Percentiles rank a stretch among this genome's conserved stretches.
Evolutionary conservation across 2,797 vertebrate genomes (phyloP).

Genomic region (Choloepus didactylus): DNA sequence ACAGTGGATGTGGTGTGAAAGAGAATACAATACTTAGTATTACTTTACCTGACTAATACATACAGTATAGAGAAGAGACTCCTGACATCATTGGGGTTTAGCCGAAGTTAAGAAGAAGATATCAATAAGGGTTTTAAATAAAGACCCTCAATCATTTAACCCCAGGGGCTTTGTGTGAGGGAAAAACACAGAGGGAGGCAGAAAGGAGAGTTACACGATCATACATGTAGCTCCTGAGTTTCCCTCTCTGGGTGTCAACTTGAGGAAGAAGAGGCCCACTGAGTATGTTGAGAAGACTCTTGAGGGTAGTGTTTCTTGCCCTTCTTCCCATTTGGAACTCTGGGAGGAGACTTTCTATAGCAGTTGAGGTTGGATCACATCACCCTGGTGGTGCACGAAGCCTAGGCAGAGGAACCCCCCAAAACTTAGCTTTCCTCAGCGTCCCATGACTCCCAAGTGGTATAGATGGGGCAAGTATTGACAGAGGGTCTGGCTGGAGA

Average conservation of each 20-base stretch:
- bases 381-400: fast-evolving
- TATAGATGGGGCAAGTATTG: background rate
- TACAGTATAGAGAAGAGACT: background rate
- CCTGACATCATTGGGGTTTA: background rate
- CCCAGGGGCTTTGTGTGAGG: background rate
- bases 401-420: background rate
- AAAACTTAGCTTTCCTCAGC: background rate
- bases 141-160: background rate
- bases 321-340: background rate
- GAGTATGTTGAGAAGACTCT: background rate
- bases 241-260: background rate
- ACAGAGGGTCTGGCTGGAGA: background rate
- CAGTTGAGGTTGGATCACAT: background rate
- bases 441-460: background rate
- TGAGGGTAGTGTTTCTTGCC: background rate
- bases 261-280: background rate
- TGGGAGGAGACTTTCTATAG: background rate
- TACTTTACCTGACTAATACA: background rate
- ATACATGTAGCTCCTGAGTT: background rate
- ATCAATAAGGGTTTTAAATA: background rate
- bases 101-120: background rate
- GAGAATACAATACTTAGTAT: background rate
- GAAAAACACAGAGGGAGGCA: background rate
- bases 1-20: background rate
- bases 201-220: background rate